A percentile compares a stretch with the other conserved stretches of the same genome.
These are phyloP conservation scores for Myiothlypis chrysogaster DNA, from an alignment of 2,797 vertebrate genomes.

Conservation along the genomic window DNA sequence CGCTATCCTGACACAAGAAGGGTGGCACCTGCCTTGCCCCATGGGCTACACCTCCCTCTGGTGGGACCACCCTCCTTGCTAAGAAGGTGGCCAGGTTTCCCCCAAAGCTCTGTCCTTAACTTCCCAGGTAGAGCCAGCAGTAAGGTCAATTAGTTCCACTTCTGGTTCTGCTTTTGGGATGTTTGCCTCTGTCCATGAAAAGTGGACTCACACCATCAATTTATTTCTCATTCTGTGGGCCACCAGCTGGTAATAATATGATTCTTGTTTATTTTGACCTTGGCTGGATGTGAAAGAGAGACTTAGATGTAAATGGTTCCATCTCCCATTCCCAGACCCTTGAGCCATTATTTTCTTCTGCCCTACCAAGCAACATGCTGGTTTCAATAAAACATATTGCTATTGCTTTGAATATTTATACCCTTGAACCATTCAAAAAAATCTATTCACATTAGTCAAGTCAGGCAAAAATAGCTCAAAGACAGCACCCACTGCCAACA, in stretches of 20 bases:
- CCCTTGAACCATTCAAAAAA: slow-evolving; percentile 29
- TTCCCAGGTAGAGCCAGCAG: background rate
- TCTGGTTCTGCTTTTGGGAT: slow-evolving; percentile 6
- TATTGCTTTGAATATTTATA: slow-evolving; percentile 43
- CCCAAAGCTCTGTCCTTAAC: background rate
- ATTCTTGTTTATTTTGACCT: slow-evolving; percentile 34
- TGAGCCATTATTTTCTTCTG: slow-evolving; percentile 38
- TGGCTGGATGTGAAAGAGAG: slow-evolving; percentile 17
- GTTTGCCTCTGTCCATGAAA: background rate
- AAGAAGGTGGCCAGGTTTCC: background rate
- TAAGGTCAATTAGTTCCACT: background rate
- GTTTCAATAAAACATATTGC: slow-evolving; percentile 48
- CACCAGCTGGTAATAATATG: slow-evolving; percentile 19
- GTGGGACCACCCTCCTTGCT: background rate
- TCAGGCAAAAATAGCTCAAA: slow-evolving; percentile 48
- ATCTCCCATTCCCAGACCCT: slow-evolving; percentile 7
- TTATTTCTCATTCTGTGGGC: slow-evolving; percentile 16
- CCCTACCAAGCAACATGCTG: background rate
- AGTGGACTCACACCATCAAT: background rate
- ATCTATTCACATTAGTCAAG: slow-evolving; percentile 23
- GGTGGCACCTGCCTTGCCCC: fast-evolving
- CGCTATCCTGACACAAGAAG: fast-evolving
- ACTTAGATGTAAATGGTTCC: background rate
- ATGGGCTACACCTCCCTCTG: background rate
- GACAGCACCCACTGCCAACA: slow-evolving; percentile 4